These are phyloP conservation scores for Spea bombifrons DNA, from an alignment of 2,113 vertebrate species.

Conservation along the genomic window DNA sequence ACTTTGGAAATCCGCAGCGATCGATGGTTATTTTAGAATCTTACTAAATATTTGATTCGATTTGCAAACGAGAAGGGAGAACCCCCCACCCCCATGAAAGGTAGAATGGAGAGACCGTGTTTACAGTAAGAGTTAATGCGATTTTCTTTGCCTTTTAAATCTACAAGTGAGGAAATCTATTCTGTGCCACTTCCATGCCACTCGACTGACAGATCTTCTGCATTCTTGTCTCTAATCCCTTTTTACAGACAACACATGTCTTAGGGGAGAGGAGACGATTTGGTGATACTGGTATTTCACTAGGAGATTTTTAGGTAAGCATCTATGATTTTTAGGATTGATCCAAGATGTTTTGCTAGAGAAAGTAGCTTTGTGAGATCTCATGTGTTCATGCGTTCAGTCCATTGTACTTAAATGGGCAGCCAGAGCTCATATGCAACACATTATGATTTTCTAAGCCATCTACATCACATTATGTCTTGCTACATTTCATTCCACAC, in stretches of 20 bases:
- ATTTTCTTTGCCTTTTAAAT: neutral
- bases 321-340: neutral
- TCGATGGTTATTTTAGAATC: slow-evolving; percentile 49
- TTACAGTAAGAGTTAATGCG: slow-evolving; percentile 4
- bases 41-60: neutral
- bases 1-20: slow-evolving; percentile 61
- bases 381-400: no score
- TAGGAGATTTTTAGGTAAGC: neutral
- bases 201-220: neutral
- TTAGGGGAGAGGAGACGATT: neutral
- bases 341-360: no score
- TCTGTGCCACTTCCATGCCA: neutral
- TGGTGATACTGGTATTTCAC: neutral
- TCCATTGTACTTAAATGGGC: no score
- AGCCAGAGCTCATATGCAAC: no score
- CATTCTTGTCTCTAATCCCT: neutral
- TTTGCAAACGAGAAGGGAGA: neutral
- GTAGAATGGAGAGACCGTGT: neutral
- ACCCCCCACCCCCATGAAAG: no score
- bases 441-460: neutral
- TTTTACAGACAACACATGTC: neutral
- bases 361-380: no score
- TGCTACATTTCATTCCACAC: neutral
- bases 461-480: neutral
- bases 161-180: slow-evolving; percentile 15